A percentile compares a stretch with the other conserved stretches of the same genome.
Conservation (phyloP, 2,888 invertebrate genomes). For the Phrixothrix hirtus region DNA sequence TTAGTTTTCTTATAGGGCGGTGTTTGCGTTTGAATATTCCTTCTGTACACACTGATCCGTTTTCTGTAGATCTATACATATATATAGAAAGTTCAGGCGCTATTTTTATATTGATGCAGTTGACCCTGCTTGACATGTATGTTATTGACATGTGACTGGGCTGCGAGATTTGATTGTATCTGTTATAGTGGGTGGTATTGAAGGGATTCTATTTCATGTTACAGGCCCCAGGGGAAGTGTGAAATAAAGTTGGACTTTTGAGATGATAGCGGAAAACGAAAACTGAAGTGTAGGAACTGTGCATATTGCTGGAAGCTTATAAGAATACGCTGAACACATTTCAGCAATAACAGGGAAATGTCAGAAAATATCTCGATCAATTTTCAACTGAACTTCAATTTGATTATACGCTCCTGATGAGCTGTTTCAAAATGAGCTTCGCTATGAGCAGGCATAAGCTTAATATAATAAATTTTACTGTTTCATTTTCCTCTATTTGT, state of each 20-base stretch:
- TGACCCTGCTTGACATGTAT: constrained; percentile 41
- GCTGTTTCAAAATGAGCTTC: constrained; percentile 12
- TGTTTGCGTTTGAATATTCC: constrained; percentile 17
- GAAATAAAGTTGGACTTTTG: constrained; percentile 31
- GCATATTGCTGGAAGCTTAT: constrained; percentile 19
- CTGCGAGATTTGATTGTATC: constrained; percentile 44
- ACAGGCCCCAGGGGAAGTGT: constrained; percentile 41
- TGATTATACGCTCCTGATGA: neutral
- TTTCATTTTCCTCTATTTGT: constrained; percentile 43
- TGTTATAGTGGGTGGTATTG: constrained; percentile 41
- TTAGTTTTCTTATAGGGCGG: constrained; percentile 8
- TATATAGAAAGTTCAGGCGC: constrained; percentile 7
- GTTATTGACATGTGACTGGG: constrained; percentile 47
- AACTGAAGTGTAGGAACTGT: constrained; percentile 26
- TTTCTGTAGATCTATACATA: constrained; percentile 14
- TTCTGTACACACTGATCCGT: constrained; percentile 22
- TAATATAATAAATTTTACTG: constrained; percentile 45
- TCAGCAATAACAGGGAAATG: constrained; percentile 2
- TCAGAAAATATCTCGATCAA: constrained; percentile 11
- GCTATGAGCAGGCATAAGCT: constrained; percentile 43
- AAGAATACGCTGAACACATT: constrained; percentile 4
- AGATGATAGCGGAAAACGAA: constrained; percentile 34
- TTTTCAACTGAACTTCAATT: constrained; percentile 7
- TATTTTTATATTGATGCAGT: constrained; percentile 34
- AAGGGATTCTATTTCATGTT: constrained; percentile 46